These are phyloP conservation scores for Drosophila pallidifrons DNA, from an alignment of 1,140 invertebrate species.

Conservation along the genomic window DNA sequence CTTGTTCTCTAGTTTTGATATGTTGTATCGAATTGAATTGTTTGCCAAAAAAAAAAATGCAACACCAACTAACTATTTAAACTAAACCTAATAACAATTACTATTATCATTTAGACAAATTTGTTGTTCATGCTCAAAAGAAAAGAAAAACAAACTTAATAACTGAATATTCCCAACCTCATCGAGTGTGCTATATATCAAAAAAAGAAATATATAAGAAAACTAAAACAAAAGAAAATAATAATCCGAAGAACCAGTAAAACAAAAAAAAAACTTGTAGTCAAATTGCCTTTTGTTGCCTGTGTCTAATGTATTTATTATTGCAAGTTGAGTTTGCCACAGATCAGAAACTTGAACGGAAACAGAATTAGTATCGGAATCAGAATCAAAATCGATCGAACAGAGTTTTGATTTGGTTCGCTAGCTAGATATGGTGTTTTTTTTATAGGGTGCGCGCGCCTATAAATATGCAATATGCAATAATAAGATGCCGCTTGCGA, in stretches of 20 bases:
- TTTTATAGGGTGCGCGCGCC: slow-evolving; percentile 18
- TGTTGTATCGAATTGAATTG: slow-evolving; percentile 31
- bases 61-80: slow-evolving; percentile 20
- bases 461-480: slow-evolving; percentile 54
- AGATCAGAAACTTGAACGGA: slow-evolving; percentile 2
- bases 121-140: slow-evolving; percentile 67
- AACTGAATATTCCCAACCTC: background rate
- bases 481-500: slow-evolving; percentile 78
- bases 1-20: slow-evolving; percentile 21
- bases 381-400: background rate
- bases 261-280: slow-evolving; percentile 20
- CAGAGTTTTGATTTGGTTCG: background rate
- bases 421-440: slow-evolving; percentile 5
- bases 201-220: background rate
- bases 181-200: background rate
- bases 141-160: slow-evolving; percentile 11
- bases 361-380: background rate
- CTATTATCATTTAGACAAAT: slow-evolving; percentile 46
- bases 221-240: background rate
- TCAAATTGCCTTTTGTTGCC: slow-evolving; percentile 46
- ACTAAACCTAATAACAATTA: slow-evolving; percentile 22
- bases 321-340: slow-evolving; percentile 24
- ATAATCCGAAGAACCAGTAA: slow-evolving; percentile 2
- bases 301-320: slow-evolving; percentile 24
- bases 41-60: slow-evolving; percentile 25